phyloP scores from a whole-genome alignment of 2,797 vertebrate genomes.

The Saxicola maurus region DNA sequence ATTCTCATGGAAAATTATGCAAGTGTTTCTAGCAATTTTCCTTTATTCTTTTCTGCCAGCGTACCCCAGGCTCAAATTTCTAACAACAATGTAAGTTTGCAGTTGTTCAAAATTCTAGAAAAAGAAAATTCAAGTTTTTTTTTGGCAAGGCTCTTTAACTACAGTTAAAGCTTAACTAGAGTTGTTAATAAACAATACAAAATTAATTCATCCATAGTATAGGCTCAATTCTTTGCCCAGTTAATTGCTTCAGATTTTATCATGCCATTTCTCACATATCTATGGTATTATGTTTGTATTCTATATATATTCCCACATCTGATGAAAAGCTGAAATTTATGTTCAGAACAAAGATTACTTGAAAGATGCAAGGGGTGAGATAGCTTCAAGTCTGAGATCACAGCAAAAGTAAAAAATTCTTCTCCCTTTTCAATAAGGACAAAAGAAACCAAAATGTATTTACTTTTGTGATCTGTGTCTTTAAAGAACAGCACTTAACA shows the following conservation, averaged over 20 bases:
- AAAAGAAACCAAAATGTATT: background rate
- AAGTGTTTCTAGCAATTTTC: background rate
- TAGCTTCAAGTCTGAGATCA: background rate
- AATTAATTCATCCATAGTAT: background rate
- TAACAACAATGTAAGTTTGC: background rate
- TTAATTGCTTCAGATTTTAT: background rate
- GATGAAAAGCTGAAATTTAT: background rate
- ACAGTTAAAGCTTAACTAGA: background rate
- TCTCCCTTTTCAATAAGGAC: background rate
- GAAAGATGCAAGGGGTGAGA: background rate
- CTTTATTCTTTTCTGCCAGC: background rate
- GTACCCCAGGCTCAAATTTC: background rate
- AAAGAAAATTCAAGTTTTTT: background rate
- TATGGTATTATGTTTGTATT: background rate
- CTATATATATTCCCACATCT: background rate
- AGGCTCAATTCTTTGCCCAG: background rate
- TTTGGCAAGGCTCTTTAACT: background rate
- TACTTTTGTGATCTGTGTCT: background rate
- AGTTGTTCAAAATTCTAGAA: background rate
- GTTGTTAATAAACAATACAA: background rate
- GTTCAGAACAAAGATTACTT: background rate
- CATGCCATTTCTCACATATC: background rate
- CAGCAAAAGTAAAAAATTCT: background rate
- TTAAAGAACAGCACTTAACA: background rate
- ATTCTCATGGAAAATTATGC: background rate